Base-by-base conservation (phyloP, 2,113 vertebrate genomes). In the Geococcyx californianus region DNA sequence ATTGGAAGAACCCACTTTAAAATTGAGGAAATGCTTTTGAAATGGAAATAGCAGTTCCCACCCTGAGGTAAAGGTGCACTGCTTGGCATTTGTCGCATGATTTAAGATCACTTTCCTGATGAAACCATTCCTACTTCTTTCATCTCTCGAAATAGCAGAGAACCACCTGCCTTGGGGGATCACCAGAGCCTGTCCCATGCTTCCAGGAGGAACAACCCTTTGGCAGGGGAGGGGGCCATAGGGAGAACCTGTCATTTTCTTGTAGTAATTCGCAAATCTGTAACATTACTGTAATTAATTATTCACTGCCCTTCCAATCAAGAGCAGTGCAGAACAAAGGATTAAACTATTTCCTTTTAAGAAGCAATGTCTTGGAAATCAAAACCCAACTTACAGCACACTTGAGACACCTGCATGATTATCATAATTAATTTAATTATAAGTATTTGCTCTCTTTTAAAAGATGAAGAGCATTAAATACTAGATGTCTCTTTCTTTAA, bases 381-480 rank as follows among this genome's bases (percentile, higher is more conserved):
- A 87, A 92, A 84, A 26, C 36, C 38, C 49, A 52, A 16, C 34
- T 49, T 89, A 25, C 4, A 49, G 60, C 49, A 28, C 79, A 38
- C 29, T 36, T 1, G 34, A 83, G 70, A 66, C 67, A 89, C 72
- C 60, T 83, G 62, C 45, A 15, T 45, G 66, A 86, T 89, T 91
- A 86, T 55, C 81, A 66, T 91, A 86, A 94, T 89, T 91, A 94
- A 93, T 86, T 93, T 86, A 93, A 95, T 89, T 91, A 78, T 67
- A 91, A 91, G 66, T 83, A 83, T 91, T 86, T 91, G 81, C 59
- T 91, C 67, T 36, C 56, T 89, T 69, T 42, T 55, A n/a, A 89
- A 89, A 83, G 85, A 83, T 62, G 56, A 89, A 86, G 33, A 60
- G 23, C 76, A 51, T 86, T 86, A 79, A 91, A 86, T 86, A 66